Base-by-base conservation (phyloP, 2,797 vertebrate species). In the Streptopelia turtur region DNA sequence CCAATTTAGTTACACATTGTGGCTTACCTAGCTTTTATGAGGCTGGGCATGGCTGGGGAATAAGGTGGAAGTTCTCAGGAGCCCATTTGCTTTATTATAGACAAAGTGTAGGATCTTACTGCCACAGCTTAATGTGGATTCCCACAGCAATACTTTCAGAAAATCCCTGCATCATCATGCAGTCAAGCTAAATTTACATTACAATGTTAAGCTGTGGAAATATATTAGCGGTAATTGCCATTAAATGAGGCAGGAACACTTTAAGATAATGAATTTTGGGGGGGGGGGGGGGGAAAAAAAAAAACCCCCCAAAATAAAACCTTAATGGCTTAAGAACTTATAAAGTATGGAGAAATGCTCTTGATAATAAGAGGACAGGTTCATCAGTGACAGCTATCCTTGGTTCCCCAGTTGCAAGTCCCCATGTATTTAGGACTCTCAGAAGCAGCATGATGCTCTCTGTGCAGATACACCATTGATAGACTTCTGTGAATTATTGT, bases 181-280 rank as follows among this genome's bases (percentile, higher is more conserved):
- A 88, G 83, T 37, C 65, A 88, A 88, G 18, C 31, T 91, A 65
- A 68, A 86, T 83, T 90, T 87, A 87, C 43, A 53, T 89, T 81
- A 55, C 22, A 83, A 43, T 78, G 82, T 78, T 83, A 77, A 1
- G 1, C 69, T 15, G 31, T 88, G 39, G 63, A 95, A 65, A 10
- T 88, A 25, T 76, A 59, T 52, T 59, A 94, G 24, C 41, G 57
- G 53, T 69, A 91, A 90, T 69, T 83, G 53, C 37, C 90, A 30
- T 94, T 93, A 90, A 91, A 87, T 78, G 74, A 94, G 79, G 41
- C 43, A 76, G 53, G 47, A 91, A 71, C 24, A 71, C 75, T 89
- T 75, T 11, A 87, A 80, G 68, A 69, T 13, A 80, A 76, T 35
- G 6, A 39, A 88, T 96, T 93, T 21, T 61, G 27, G 35, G 24